Conservation (phyloP, 2,113 vertebrate genomes). For the Oreocharis arfaki region DNA sequence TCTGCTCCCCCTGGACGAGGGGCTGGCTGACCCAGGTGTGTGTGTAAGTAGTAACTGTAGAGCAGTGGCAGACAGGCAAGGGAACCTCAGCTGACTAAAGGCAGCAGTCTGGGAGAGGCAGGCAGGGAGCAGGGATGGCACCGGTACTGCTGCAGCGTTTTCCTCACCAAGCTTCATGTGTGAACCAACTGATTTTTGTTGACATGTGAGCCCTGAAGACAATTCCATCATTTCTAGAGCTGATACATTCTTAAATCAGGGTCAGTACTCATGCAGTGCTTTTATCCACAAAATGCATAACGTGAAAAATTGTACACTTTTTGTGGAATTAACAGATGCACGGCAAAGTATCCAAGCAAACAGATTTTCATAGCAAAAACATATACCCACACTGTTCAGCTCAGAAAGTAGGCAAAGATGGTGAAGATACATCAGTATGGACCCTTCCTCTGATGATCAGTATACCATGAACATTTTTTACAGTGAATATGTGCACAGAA, state of each 20-base stretch:
- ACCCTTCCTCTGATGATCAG: not conserved
- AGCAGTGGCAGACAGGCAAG: not conserved
- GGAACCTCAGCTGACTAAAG: not conserved
- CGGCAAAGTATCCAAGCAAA: not conserved
- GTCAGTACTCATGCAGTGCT: not conserved
- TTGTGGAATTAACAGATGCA: not conserved
- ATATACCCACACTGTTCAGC: not conserved
- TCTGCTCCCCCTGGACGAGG: not conserved
- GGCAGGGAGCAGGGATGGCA: not conserved
- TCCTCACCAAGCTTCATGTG: not conserved
- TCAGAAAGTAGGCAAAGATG: not conserved
- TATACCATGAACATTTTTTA: not conserved
- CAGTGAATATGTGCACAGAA: not conserved
- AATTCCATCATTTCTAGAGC: not conserved
- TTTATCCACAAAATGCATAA: not conserved
- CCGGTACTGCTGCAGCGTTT: accelerated
- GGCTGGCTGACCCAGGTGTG: not conserved
- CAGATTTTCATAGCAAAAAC: not conserved
- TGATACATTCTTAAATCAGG: not conserved
- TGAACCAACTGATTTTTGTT: not conserved
- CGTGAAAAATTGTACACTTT: not conserved
- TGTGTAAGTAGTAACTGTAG: not conserved
- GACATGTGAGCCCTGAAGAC: constrained; percentile 24
- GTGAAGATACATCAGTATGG: not conserved
- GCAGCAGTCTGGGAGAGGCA: not conserved